Base-by-base conservation (phyloP, 2,888 invertebrate species). In the Himalopsyche anomala region DNA sequence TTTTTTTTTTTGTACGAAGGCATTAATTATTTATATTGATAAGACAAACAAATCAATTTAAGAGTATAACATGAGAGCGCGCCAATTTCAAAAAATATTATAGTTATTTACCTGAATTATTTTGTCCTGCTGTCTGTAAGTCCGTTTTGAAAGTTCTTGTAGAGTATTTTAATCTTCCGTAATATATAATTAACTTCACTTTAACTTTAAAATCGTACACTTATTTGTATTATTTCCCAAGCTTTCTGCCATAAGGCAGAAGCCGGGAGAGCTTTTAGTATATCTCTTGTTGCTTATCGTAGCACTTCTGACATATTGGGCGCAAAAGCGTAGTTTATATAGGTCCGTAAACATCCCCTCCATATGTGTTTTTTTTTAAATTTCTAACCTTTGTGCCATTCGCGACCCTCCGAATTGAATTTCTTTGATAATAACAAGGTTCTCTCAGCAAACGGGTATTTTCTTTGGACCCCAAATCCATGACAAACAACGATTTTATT, bases 201-300 rank as follows among this genome's bases (percentile, higher is more conserved):
- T 74, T 74, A 36, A 74, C 74, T 74, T 36, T 15, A 15, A 74
- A 74, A 74, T 36, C 12, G 19, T 36, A 19, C 74, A 74, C 74
- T 74, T 74, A 5, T 36, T 1, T 38, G 38, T 74, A 74, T 8
- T 74, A 28, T 19, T 28, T 12, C 9, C 36, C 84, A 12, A 81
- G 81, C 85, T 19, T 54, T 79, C 85, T 40, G 79, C 85, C 85
- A n/a, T n/a, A 85, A 51, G 85, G 85, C 85, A 85, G 85, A 82
- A 82, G 85, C 74, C 85, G 74, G 85, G 38, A 82, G 80, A 69
- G 82, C 82, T 82, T 74, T 54, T 17, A 15, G 19, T 42, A 62
- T 42, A 81, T 62, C 84, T 81, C 62, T n/a, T 69, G 74, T 36
- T 36, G 28, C 74, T 38, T 74, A 38, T 82, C 82, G 36, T 28